Conservation (phyloP, 2,113 vertebrate genomes). For the Syngnathus typhle region DNA sequence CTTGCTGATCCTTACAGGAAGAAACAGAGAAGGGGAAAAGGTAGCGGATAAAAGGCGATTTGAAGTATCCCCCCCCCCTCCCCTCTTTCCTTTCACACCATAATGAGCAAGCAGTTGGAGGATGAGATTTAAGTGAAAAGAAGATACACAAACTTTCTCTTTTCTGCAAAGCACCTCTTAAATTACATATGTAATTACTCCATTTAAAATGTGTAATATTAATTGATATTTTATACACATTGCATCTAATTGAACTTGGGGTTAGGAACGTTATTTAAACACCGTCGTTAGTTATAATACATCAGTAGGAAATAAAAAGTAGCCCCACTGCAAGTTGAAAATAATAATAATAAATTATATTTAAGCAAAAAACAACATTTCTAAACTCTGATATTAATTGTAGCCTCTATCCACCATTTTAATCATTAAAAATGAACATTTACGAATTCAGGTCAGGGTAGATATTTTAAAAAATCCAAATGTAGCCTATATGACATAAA, state of each 20-base stretch:
- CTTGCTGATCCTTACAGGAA: slow-evolving; percentile 85
- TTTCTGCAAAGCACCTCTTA: neutral
- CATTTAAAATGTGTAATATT: neutral
- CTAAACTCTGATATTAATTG: neutral
- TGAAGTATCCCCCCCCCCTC: slow-evolving; percentile 79
- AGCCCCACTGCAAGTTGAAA: neutral
- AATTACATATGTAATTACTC: neutral
- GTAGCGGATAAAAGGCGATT: slow-evolving; percentile 94
- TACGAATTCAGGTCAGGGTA: neutral
- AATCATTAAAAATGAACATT: neutral
- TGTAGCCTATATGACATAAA: no score
- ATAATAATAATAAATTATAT: neutral
- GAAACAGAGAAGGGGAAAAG: slow-evolving; percentile 70
- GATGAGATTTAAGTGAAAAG: slow-evolving; percentile 84
- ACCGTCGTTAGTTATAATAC: neutral
- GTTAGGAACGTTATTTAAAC: neutral
- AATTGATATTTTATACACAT: neutral
- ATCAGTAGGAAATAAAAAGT: neutral
- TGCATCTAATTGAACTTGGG: no score
- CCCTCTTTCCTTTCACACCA: slow-evolving; percentile 89
- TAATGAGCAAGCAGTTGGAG: slow-evolving; percentile 83
- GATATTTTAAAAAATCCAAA: neutral
- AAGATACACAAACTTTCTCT: slow-evolving; percentile 12
- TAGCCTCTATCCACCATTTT: neutral
- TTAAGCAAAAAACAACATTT: neutral